Evolutionary conservation across 2,113 vertebrate species (phyloP), one percentile per base, ranked within the genome.

Genomic region (Muscicapa adusta): DNA sequence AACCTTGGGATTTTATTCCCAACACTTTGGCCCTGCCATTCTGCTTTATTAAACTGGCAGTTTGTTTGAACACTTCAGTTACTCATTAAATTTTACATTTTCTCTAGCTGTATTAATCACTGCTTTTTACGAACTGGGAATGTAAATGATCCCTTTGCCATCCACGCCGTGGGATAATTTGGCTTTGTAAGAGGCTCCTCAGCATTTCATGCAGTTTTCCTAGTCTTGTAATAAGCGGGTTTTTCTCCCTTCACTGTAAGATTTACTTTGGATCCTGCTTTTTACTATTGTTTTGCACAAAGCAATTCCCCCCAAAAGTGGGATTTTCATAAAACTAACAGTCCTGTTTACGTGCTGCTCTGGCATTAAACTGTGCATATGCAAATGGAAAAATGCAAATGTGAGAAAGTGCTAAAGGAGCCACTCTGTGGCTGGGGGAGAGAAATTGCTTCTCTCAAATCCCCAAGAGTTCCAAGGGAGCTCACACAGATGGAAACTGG

Each of bases 41-140:
- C 67, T 77, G 66, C 70, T 51, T 93, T 95, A 89, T 91, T 87
- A 83, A 94, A 82, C 60, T 36, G 47, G 78, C 82, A 87, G 78
- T 88, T 92, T 92, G 71, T 89, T 85, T 94, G 80, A 96, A 83
- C 56, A 77, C 79, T 95, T 90, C 54, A 90, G 75, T 95, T 96
- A 62, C 56, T 94, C 84, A 82, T 92, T 94, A 91, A 63, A 77
- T 89, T 93, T 90, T 96, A 74, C 85, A 86, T 94, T 93, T 94
- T 91, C 72, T 94, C 72, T 74, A 19, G 79, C 90, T 85, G 45
- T 86, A 93, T 96, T 95, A 92, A 77, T 95, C 83, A 53, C 72
- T 63, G 34, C 68, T 81, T 93, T 91, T 96, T 94, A 91, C 10
- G 1, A 67, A 95, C 25, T 34, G 57, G 75, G 85, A 91, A 80